phyloP scores from a whole-genome alignment of 2,888 invertebrate genomes.

The Agrilus biguttatus region DNA sequence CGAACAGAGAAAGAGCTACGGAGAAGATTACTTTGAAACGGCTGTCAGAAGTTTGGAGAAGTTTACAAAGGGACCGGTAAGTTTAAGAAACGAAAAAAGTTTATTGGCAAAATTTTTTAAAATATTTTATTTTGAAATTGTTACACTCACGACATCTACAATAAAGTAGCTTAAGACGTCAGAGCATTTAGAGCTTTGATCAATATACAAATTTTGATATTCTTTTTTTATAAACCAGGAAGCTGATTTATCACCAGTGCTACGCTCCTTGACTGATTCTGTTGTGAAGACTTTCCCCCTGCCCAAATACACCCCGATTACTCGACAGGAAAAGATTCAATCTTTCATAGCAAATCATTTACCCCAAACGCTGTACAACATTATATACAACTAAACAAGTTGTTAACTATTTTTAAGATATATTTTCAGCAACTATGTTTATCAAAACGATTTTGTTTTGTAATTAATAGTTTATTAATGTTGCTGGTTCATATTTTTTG shows the following conservation, averaged over 20 bases:
- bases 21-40: constrained; percentile 70
- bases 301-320: constrained; percentile 70
- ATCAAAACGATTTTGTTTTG: too few relatives aligned
- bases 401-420: background rate
- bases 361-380: constrained; percentile 67
- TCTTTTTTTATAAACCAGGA: constrained; percentile 34
- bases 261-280: constrained; percentile 62
- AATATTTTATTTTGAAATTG: too few relatives aligned
- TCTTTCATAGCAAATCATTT: constrained; percentile 68
- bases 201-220: too few relatives aligned
- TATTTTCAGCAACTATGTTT: too few relatives aligned
- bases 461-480: too few relatives aligned
- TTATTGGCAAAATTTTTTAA: too few relatives aligned
- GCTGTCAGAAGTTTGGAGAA: constrained; percentile 67
- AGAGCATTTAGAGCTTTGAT: too few relatives aligned
- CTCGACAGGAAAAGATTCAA: constrained; percentile 63
- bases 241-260: constrained; percentile 60
- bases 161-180: too few relatives aligned
- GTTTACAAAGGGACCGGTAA: constrained; percentile 56
- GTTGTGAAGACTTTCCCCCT: constrained; percentile 71
- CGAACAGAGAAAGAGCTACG: constrained; percentile 64
- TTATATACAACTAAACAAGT: constrained; percentile 41
- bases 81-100: constrained; percentile 9
- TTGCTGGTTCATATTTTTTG: too few relatives aligned
- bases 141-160: too few relatives aligned